These are phyloP conservation scores for Diacarnus erythraeanus DNA, from an alignment of 37 sponge, comb jelly and placozoan genomes.

Conservation along the genomic window DNA sequence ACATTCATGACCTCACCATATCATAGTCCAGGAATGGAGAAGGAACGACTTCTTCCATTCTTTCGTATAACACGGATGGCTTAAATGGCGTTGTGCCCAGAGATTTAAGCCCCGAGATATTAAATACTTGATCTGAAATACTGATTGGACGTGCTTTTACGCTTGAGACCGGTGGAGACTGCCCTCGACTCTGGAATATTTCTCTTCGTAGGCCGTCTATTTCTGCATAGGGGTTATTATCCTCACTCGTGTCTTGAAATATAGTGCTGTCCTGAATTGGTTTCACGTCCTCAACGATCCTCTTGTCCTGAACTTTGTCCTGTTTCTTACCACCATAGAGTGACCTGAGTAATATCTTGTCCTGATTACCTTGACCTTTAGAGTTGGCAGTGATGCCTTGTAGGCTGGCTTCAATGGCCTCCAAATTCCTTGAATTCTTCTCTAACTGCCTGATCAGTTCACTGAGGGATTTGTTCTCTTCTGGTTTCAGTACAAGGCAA, in stretches of 20 bases:
- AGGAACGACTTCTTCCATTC: constrained; percentile 24
- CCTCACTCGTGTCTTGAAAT: background rate
- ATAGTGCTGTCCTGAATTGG: too few relatives aligned
- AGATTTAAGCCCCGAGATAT: background rate
- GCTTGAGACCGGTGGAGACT: background rate
- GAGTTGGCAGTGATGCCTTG: background rate
- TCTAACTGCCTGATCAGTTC: constrained; percentile 33
- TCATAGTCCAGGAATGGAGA: constrained; percentile 35
- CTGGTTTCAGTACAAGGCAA: constrained; percentile 15
- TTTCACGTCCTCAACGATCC: background rate
- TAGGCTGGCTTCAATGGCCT: constrained; percentile 10
- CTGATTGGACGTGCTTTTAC: background rate
- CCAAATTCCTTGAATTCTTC: background rate
- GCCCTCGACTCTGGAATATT: background rate
- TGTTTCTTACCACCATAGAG: background rate
- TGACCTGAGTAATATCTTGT: background rate
- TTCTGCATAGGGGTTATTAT: constrained; percentile 11
- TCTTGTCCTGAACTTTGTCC: background rate
- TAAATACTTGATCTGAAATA: background rate
- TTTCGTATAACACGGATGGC: background rate
- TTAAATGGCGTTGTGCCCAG: background rate
- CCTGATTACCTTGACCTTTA: background rate
- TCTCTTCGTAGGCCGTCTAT: background rate
- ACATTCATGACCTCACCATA: constrained; percentile 16
- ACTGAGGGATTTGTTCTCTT: background rate